Evolutionary conservation across 2,888 invertebrate genomes (phyloP), one percentile per base, ranked within the genome.

Genomic region (Tridacna gigas): DNA sequence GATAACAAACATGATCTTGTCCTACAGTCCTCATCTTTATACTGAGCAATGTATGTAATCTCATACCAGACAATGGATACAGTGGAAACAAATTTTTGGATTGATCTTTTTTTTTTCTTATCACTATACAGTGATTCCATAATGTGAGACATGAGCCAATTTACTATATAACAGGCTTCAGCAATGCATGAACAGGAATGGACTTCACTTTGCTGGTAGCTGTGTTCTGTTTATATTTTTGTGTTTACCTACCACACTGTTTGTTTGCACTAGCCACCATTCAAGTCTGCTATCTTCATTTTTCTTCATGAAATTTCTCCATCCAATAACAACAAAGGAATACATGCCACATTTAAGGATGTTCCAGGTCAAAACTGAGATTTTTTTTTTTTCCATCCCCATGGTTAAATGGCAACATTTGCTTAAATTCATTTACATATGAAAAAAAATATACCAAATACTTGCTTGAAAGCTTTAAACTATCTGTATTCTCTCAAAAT

Each of bases 241-340:
- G 37, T 37, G 37, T 37, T 51, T 71, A 71, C 71, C 71, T 71
- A 71, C 71, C 71, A 71, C 69, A 22, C 22, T 48, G n/a, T 51
- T 51, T 26, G 25, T 51, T 48, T 47, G 12, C 12, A 11, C 12
- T n/a, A 9, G 11, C 18, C 71, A 51, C 25, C 71, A 22, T 7
- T 63, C 63, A 25, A 71, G 71, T 71, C 71, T 26, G 71, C 71
- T 51, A 51, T 71, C 71, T 71, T 71, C 71, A 71, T 22, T 47
- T 25, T 51, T 71, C 71, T 51, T 71, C 71, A 71, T 71, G 71
- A 25, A 15, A 51, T 25, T 25, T 71, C 71, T 47, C 71, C 71
- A 71, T 48, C 71, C 71, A 51, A 45, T 20, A 45, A 48, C 26
- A 63, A 63, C 63, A 22, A 22, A 71, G 71, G 51, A 51, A 71